phyloP scores from a whole-genome alignment of 2,113 vertebrate genomes.

The Galemys pyrenaicus region DNA sequence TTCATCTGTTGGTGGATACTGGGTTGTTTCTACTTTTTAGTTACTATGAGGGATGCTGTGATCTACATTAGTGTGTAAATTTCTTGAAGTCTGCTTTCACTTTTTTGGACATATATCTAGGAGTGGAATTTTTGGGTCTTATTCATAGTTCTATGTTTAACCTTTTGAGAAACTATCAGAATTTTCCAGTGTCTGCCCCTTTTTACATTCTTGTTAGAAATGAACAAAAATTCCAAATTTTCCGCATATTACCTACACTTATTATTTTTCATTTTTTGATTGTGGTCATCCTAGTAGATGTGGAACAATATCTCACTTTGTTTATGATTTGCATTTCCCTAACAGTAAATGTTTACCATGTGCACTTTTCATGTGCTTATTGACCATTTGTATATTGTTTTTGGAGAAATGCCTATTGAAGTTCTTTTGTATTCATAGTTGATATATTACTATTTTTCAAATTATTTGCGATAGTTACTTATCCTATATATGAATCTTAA shows the following conservation, averaged over 20 bases:
- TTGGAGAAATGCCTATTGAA: background rate
- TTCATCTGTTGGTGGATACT: background rate
- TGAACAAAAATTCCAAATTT: background rate
- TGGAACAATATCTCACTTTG: too few relatives aligned
- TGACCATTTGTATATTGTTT: background rate
- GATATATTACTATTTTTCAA: constrained; percentile 15
- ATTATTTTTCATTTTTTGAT: background rate
- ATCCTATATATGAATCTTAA: background rate
- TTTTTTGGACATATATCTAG: background rate
- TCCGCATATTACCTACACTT: background rate
- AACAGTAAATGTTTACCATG: background rate
- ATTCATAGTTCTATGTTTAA: background rate
- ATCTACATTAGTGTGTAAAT: background rate
- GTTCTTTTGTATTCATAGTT: constrained; percentile 15
- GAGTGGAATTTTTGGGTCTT: background rate
- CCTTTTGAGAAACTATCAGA: background rate
- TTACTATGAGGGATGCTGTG: background rate
- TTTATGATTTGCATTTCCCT: background rate
- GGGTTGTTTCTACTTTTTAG: background rate
- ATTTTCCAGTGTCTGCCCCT: background rate
- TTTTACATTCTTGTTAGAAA: background rate
- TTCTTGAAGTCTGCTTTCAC: background rate
- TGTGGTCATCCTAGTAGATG: too few relatives aligned
- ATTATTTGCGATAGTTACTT: background rate
- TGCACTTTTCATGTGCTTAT: background rate